These are phyloP conservation scores for Zoanthus sansibaricus DNA, from an alignment of 92 coral and sea anemone species.

Conservation along the genomic window DNA sequence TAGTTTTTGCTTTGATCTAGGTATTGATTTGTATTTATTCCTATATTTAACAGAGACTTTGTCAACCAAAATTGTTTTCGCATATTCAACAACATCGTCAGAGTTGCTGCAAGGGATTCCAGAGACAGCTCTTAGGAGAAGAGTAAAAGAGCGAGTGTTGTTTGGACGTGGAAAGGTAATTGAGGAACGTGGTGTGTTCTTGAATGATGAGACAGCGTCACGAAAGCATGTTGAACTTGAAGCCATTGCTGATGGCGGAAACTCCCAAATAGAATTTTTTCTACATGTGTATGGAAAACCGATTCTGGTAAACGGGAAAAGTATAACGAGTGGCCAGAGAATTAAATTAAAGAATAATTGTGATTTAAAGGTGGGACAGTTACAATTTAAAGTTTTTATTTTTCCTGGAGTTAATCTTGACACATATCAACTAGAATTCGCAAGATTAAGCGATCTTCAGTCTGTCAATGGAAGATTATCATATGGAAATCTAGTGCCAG, in stretches of 20 bases:
- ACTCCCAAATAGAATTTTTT: constrained; percentile 13
- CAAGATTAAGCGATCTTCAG: not conserved
- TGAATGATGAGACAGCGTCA: constrained; percentile 38
- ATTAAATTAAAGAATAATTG: not conserved
- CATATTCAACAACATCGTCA: constrained; percentile 2
- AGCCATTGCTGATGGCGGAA: not conserved
- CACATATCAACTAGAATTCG: constrained; percentile 16
- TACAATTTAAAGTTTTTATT: constrained; percentile 23
- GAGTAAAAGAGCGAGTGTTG: not conserved
- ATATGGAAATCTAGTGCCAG: not conserved
- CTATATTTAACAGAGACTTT: not conserved
- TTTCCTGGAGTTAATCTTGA: constrained; percentile 3
- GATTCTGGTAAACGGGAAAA: not conserved
- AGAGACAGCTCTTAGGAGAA: constrained; percentile 8
- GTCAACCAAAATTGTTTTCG: constrained; percentile 24
- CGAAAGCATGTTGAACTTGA: constrained; percentile 27
- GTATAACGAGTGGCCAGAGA: not conserved
- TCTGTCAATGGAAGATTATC: not conserved
- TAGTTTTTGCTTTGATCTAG: not conserved
- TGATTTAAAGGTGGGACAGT: constrained; percentile 32
- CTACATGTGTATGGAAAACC: constrained; percentile 15
- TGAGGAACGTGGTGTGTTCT: constrained; percentile 32
- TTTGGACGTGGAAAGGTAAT: constrained; percentile 31
- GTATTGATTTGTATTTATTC: not conserved
- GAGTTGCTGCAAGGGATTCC: constrained; percentile 39